Evolutionary conservation across 2,888 invertebrate species (phyloP).

Genomic region (Teleiodes luculella): DNA sequence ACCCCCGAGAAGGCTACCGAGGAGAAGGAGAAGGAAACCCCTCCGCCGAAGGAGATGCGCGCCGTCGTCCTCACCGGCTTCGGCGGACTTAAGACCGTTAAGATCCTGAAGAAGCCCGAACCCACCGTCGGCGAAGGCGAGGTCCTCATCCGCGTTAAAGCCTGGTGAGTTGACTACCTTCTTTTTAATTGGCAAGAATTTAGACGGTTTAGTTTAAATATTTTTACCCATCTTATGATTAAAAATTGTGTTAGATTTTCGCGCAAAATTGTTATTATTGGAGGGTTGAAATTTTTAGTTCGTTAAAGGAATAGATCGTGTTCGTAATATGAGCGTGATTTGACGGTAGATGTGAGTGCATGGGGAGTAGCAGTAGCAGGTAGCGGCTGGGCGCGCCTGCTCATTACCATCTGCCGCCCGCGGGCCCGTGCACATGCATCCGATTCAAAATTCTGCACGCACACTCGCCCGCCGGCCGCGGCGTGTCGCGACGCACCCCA

Average conservation of each 20-base stretch:
- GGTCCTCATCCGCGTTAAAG: slow-evolving; percentile 89
- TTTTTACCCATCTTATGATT: neutral
- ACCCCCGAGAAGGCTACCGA: slow-evolving; percentile 75
- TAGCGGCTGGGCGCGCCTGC: slow-evolving; percentile 31
- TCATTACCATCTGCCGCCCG: slow-evolving; percentile 64
- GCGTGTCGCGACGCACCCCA: slow-evolving; percentile 41
- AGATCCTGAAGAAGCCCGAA: slow-evolving; percentile 89
- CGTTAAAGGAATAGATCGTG: too few species aligned
- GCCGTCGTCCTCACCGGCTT: slow-evolving; percentile 91
- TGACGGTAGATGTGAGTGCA: neutral
- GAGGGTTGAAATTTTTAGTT: too few species aligned
- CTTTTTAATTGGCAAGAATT: slow-evolving; percentile 14
- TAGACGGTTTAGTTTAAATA: slow-evolving; percentile 14
- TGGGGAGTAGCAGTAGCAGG: neutral
- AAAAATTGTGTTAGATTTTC: slow-evolving; percentile 4
- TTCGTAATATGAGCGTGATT: neutral
- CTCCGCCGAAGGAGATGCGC: slow-evolving; percentile 89
- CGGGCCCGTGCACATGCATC: slow-evolving; percentile 35
- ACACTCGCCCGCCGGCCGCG: slow-evolving; percentile 39
- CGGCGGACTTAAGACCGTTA: slow-evolving; percentile 91
- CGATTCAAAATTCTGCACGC: slow-evolving; percentile 59
- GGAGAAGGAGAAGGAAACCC: slow-evolving; percentile 76
- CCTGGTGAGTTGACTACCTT: slow-evolving; percentile 83
- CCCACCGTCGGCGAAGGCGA: slow-evolving; percentile 85
- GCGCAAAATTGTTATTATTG: neutral